Evolutionary conservation across 2,888 invertebrate genomes (phyloP).

Genomic region (Meiosimyza decipiens): DNA sequence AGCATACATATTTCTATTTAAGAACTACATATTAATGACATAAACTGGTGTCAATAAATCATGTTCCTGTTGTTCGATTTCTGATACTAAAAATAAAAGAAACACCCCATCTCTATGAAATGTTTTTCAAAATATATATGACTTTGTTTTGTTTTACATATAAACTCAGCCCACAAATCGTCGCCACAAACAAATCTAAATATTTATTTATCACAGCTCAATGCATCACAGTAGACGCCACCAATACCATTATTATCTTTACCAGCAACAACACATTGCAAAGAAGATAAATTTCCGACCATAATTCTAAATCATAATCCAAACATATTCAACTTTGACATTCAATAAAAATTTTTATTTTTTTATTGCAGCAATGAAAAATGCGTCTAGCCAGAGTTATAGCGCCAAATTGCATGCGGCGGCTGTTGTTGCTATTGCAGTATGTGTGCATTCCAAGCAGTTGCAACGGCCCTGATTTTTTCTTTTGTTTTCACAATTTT

Average conservation of each 20-base stretch:
- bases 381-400: conserved; percentile 55
- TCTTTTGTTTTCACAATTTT: background rate
- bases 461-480: conserved; percentile 1
- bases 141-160: too few relatives aligned
- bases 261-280: background rate
- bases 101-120: too few relatives aligned
- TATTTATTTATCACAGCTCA: conserved; percentile 23
- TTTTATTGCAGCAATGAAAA: conserved; percentile 50
- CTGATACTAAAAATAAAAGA: too few relatives aligned
- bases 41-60: too few relatives aligned
- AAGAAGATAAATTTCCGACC: conserved; percentile 23
- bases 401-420: conserved; percentile 1
- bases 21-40: too few relatives aligned
- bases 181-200: conserved; percentile 9
- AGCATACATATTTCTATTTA: too few relatives aligned
- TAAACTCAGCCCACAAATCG: too few relatives aligned
- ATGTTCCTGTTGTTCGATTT: too few relatives aligned
- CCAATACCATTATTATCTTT: background rate
- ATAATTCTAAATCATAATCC: conserved; percentile 25
- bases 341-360: conserved; percentile 42
- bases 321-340: conserved; percentile 42
- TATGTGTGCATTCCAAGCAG: conserved; percentile 7
- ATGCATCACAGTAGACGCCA: background rate
- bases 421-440: background rate
- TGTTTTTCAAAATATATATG: too few relatives aligned